phyloP scores from a whole-genome alignment of 2,888 invertebrate genomes.

The Oithona nana region DNA sequence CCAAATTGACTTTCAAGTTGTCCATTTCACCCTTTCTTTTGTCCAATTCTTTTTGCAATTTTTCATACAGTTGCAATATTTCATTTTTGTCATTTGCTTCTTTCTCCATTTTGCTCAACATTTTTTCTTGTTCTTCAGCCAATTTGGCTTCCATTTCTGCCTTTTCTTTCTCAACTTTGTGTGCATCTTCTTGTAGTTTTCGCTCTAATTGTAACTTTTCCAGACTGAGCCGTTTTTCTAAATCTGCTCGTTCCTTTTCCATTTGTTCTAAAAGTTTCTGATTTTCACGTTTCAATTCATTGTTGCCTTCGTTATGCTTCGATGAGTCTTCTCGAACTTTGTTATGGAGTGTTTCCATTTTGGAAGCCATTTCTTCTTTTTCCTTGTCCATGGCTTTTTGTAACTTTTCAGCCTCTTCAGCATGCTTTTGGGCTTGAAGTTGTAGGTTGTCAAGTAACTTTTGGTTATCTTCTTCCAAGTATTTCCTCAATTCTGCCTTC shows the following conservation, averaged over 20 bases:
- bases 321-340: background rate
- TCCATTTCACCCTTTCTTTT: conserved; percentile 6
- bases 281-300: background rate
- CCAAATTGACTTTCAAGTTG: background rate
- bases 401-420: background rate
- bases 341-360: background rate
- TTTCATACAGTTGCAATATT: conserved; percentile 6
- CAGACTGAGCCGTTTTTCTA: background rate
- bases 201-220: background rate
- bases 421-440: background rate
- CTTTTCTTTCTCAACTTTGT: conserved; percentile 23
- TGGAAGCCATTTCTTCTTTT: background rate
- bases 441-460: background rate
- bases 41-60: background rate
- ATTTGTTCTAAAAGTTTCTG: background rate
- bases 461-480: background rate
- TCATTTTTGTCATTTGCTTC: background rate
- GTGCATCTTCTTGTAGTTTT: conserved; percentile 20
- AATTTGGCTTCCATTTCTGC: conserved; percentile 1
- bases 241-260: background rate
- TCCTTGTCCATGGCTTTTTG: background rate
- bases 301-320: background rate
- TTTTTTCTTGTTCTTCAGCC: background rate
- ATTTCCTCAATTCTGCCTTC: background rate
- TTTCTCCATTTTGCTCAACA: background rate